Base-by-base conservation (phyloP, 2,113 vertebrate genomes). In the Cathartes aura region DNA sequence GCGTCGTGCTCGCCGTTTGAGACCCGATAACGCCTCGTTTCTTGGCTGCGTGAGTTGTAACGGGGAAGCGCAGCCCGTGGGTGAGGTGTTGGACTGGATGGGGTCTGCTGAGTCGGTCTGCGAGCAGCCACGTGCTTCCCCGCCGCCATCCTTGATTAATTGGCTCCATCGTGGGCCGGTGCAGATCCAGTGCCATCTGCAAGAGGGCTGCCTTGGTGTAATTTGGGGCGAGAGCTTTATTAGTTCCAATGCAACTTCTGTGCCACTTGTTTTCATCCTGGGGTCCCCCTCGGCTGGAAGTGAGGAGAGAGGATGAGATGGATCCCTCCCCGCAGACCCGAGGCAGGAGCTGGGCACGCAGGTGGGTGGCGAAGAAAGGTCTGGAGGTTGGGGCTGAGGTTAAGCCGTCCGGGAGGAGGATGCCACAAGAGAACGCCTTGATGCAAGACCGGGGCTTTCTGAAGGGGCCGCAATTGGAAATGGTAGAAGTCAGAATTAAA, bases 81-180 rank as follows among this genome's bases (percentile, higher is more conserved):
- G 2, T 15, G 62, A 50, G 75, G 8, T 6, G n/a, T 23, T 11
- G 58, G 40, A 3, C 40, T 5, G 26, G 45, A 26, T 0, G 2
- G 17, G 11, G 11, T 9, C 15, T 10, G 24, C 30, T 1, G 2
- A 20, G 56, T 27, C 3, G 3, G 17, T 47, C 15, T 21, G 40
- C 1, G 4, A n/a, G n/a, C 1, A 2, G 40, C 48, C 80, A 6
- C 5, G 0, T 2, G 10, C 34, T 47, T 30, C 63, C 72, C 26
- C 4, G 1, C 36, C 6, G 0, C 13, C 3, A 4, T 22, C 52
- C n/a, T 17, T 11, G 32, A 12, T 40, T 14, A 27, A n/a, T 21
- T 9, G 6, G n/a, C 55, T 71, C 48, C 32, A 0, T 32, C 5
- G 2, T 13, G 48, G n/a, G 27, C 16, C 1, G 1, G 6, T 12